Conservation (phyloP, 2,113 vertebrate genomes). For the Eubucco bourcierii region DNA sequence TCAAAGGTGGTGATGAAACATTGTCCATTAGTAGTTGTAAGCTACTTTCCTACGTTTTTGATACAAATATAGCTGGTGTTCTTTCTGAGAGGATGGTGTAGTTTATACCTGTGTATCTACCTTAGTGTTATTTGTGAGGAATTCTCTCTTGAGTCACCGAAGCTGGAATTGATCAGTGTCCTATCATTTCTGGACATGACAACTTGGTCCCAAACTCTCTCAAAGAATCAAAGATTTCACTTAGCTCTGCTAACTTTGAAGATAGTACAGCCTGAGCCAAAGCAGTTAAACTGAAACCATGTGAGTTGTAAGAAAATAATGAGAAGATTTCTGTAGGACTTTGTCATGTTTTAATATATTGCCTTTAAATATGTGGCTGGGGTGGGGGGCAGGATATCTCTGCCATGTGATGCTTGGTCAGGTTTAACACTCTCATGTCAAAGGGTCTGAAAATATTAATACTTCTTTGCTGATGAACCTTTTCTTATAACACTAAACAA, state of each 20-base stretch:
- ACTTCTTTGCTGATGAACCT: not conserved
- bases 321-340: not conserved
- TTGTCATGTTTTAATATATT: not conserved
- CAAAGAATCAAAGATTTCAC: not conserved
- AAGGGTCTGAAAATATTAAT: not conserved
- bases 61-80: not conserved
- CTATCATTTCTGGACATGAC: not conserved
- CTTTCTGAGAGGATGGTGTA: not conserved
- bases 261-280: not conserved
- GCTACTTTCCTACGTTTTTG: not conserved
- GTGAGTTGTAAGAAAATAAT: not conserved
- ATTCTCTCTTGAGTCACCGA: not conserved
- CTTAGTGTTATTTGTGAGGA: not conserved
- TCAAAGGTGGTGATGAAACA: not conserved
- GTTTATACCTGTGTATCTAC: not conserved
- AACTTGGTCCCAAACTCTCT: not conserved
- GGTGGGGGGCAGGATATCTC: rapidly evolving
- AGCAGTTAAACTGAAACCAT: not conserved
- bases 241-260: not conserved
- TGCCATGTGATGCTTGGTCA: not conserved
- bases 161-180: not conserved
- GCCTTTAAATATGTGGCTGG: not conserved
- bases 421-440: not conserved
- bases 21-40: not conserved
- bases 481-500: constrained; percentile 28